phyloP scores from a whole-genome alignment of 2,888 invertebrate genomes.

The Leptothorax acervorum region DNA sequence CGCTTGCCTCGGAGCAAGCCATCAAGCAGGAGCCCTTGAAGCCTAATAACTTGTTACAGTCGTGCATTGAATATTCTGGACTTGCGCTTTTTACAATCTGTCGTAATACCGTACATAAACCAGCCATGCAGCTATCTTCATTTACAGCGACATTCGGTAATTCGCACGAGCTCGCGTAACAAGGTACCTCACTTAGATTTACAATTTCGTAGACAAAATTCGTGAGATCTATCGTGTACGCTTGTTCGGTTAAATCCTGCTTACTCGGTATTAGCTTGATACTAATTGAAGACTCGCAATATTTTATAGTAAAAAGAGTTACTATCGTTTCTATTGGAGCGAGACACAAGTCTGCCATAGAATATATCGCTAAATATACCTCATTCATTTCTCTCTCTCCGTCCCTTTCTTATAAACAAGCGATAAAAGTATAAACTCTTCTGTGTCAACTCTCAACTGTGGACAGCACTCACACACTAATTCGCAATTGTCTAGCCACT shows the following conservation, averaged over 20 bases:
- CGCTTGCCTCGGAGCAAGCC: constrained; percentile 93
- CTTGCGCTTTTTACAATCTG: constrained; percentile 87
- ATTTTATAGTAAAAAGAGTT: constrained; percentile 88
- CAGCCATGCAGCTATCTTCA: constrained; percentile 90
- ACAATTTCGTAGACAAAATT: constrained; percentile 83
- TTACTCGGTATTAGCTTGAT: constrained; percentile 84
- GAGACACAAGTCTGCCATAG: constrained; percentile 72
- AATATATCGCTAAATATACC: constrained; percentile 81
- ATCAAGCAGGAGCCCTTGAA: constrained; percentile 93
- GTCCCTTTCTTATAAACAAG: not conserved
- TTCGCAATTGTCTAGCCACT: constrained; percentile 82
- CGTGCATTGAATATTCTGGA: constrained; percentile 76
- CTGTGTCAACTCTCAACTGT: not conserved
- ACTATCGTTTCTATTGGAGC: constrained; percentile 89
- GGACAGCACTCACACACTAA: constrained; percentile 70
- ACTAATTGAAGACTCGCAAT: constrained; percentile 86
- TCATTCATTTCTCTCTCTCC: constrained; percentile 74
- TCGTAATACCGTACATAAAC: constrained; percentile 91
- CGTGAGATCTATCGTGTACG: constrained; percentile 82
- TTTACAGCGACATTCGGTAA: constrained; percentile 89
- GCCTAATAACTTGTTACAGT: constrained; percentile 89
- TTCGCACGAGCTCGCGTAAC: constrained; percentile 85
- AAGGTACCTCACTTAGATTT: constrained; percentile 84
- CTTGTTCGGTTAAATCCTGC: constrained; percentile 69
- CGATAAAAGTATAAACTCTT: constrained; percentile 8